Evolutionary conservation across 2,113 vertebrate genomes (phyloP).

Genomic region (Takifugu flavidus): DNA sequence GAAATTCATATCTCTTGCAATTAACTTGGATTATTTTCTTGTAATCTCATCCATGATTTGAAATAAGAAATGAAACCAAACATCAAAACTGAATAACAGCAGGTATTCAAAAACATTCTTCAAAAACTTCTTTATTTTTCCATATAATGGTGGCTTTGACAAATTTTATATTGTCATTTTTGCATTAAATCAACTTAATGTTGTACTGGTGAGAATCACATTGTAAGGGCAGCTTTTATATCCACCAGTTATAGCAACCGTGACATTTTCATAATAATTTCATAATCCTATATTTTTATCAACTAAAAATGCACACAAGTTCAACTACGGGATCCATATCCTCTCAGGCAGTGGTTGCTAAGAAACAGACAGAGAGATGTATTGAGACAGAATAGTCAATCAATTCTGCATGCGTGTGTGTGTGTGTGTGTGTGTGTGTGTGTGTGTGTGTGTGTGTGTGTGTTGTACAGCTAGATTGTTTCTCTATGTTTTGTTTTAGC

Average conservation of each 20-base stretch:
- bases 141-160: no score
- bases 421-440: conserved; percentile 20
- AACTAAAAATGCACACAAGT: conserved; percentile 58
- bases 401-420: conserved; percentile 64
- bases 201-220: no score
- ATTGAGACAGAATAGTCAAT: conserved; percentile 78
- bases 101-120: no score
- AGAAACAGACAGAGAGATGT: conserved; percentile 80
- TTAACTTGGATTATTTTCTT: no score
- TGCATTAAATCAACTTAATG: no score
- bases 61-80: no score
- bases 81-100: no score
- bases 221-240: conserved; percentile 1
- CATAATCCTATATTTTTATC: conserved; percentile 56
- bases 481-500: neutral
- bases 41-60: no score
- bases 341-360: conserved; percentile 74
- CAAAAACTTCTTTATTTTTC: no score
- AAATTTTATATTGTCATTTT: no score
- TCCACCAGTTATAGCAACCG: neutral
- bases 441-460: conserved; percentile 7
- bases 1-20: no score
- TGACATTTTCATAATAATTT: conserved; percentile 36
- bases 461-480: conserved; percentile 38
- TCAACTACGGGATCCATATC: conserved; percentile 69